Evolutionary conservation across 2,797 vertebrate species (phyloP).

Genomic region (Tympanoctomys barrerae): DNA sequence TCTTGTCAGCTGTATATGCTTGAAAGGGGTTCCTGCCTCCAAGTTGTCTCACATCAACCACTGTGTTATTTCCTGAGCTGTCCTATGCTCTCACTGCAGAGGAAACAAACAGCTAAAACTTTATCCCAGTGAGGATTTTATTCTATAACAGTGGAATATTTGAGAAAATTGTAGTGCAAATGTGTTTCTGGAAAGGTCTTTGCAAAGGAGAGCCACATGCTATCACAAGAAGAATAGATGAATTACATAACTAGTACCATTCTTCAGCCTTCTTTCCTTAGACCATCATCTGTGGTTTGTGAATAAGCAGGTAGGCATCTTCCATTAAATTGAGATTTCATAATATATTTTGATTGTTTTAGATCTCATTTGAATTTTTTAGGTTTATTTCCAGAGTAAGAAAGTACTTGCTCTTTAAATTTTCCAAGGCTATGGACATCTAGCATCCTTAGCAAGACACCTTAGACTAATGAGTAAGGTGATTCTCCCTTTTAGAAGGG

Average conservation of each 20-base stretch:
- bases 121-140: not conserved
- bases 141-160: not conserved
- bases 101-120: not conserved
- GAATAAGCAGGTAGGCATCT: not conserved
- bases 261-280: not conserved
- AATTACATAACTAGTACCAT: not conserved
- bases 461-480: not conserved
- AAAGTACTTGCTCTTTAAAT: slow-evolving; percentile 37
- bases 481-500: not conserved
- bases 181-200: not conserved
- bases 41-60: not conserved
- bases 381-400: not conserved
- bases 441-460: not conserved
- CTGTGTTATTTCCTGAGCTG: not conserved
- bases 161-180: not conserved
- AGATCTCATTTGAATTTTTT: not conserved
- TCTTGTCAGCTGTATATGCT: not conserved
- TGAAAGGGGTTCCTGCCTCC: not conserved
- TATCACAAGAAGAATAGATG: not conserved
- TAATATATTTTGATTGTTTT: not conserved
- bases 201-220: not conserved
- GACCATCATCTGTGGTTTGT: not conserved
- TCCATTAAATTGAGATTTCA: not conserved
- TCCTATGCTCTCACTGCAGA: not conserved
- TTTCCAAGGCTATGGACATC: not conserved